A percentile compares a stretch with the other conserved stretches of the same genome.
Conservation (phyloP, 2,888 invertebrate genomes). For the Acanthopleura granulata region DNA sequence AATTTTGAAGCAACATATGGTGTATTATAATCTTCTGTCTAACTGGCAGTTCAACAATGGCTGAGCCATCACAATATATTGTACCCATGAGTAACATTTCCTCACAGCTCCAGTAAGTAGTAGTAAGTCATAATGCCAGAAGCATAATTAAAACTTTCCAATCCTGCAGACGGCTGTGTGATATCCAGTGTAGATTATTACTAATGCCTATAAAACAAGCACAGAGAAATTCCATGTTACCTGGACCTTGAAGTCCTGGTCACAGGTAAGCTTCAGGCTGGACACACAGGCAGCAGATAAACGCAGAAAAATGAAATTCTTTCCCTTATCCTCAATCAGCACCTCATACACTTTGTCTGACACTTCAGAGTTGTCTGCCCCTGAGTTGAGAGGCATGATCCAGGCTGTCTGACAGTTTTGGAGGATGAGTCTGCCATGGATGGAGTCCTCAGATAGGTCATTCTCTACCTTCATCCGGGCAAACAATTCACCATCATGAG, state of each 20-base stretch:
- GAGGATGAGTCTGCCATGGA: conserved; percentile 83
- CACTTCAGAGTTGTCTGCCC: conserved; percentile 23
- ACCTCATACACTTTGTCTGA: conserved; percentile 78
- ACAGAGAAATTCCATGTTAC: conserved; percentile 51
- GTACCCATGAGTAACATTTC: conserved; percentile 5
- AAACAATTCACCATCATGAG: conserved; percentile 82
- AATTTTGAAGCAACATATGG: too few relatives aligned
- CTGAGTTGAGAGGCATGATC: conserved; percentile 49
- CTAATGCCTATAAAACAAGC: too few relatives aligned
- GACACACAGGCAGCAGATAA: conserved; percentile 78
- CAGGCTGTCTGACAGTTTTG: conserved; percentile 82
- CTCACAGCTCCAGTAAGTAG: too few relatives aligned
- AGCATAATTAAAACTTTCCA: too few relatives aligned
- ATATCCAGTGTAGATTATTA: too few relatives aligned
- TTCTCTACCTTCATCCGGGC: conserved; percentile 80
- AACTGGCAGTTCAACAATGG: too few relatives aligned
- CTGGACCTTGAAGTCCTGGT: conserved; percentile 78
- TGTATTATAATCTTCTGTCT: too few relatives aligned
- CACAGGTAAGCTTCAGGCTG: conserved; percentile 76
- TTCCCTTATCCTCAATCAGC: conserved; percentile 84
- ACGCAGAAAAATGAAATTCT: conserved; percentile 82
- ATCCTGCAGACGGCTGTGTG: too few relatives aligned
- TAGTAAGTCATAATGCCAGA: too few relatives aligned
- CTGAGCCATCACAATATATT: too few relatives aligned
- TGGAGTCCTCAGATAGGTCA: conserved; percentile 85